phyloP scores from a whole-genome alignment of 1,140 invertebrate genomes.

The Choristoneura fumiferana region DNA sequence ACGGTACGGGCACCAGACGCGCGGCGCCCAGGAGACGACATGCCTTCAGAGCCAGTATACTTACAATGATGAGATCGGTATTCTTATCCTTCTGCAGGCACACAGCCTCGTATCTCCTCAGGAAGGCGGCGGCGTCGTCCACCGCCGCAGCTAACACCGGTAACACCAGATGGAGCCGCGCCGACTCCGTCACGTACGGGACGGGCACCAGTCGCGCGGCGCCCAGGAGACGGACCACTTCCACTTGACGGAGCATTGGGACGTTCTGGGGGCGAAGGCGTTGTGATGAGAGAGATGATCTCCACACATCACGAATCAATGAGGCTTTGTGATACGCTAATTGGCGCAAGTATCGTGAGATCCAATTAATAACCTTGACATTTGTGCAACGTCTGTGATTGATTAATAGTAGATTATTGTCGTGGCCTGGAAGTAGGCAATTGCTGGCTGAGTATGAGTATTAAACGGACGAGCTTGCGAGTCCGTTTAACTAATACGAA shows the following conservation, averaged over 20 bases:
- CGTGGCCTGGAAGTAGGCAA: no score
- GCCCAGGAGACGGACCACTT: slow-evolving; percentile 88
- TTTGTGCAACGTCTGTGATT: no score
- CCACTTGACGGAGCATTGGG: slow-evolving; percentile 52
- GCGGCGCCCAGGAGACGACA: slow-evolving; percentile 90
- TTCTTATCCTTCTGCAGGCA: slow-evolving; percentile 89
- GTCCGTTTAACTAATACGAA: no score
- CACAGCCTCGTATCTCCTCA: slow-evolving; percentile 83
- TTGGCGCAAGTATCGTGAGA: no score
- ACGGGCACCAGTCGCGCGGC: slow-evolving; percentile 90
- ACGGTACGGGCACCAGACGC: slow-evolving; percentile 91
- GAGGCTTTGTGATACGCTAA: no score
- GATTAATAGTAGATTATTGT: no score
- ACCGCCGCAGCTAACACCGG: slow-evolving; percentile 45
- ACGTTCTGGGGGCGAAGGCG: not conserved
- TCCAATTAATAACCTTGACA: no score
- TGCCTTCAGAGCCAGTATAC: slow-evolving; percentile 27
- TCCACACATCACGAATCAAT: no score
- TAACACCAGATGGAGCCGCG: slow-evolving; percentile 86
- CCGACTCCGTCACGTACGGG: slow-evolving; percentile 94
- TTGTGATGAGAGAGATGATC: no score
- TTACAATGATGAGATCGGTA: slow-evolving; percentile 85
- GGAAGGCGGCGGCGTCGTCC: slow-evolving; percentile 80
- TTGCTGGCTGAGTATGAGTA: no score
- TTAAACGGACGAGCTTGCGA: no score